Conservation (phyloP, 2,113 vertebrate genomes). For the Sprattus sprattus region DNA sequence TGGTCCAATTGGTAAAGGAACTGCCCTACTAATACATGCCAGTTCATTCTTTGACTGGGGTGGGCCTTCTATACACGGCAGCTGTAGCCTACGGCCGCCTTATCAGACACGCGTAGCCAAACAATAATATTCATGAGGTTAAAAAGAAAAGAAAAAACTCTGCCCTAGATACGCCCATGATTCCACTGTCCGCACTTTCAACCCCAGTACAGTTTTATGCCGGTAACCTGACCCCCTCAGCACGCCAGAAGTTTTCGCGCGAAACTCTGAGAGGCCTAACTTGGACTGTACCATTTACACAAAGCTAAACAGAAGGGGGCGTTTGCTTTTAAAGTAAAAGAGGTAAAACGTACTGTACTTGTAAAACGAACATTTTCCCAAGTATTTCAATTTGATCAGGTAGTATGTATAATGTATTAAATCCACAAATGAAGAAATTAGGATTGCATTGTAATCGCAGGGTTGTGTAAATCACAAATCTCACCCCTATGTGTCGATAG, state of each 20-base stretch:
- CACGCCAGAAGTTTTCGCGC: constrained; percentile 64
- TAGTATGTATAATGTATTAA: neutral
- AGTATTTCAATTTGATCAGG: neutral
- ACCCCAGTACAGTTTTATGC: too few species aligned
- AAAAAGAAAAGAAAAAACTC: too few species aligned
- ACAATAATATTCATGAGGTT: too few species aligned
- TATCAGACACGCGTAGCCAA: too few species aligned
- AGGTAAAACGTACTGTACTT: neutral
- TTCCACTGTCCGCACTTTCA: too few species aligned
- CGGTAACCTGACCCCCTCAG: too few species aligned
- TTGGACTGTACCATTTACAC: constrained; percentile 58
- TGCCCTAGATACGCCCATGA: too few species aligned
- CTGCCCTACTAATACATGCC: too few species aligned
- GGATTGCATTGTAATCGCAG: neutral
- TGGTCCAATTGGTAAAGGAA: too few species aligned
- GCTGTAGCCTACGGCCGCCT: too few species aligned
- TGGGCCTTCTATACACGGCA: too few species aligned
- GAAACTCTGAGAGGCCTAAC: constrained; percentile 43
- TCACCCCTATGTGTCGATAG: neutral
- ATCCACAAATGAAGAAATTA: neutral
- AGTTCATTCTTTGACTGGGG: too few species aligned
- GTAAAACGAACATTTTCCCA: neutral
- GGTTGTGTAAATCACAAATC: neutral
- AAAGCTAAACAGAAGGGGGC: neutral
- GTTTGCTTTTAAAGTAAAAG: neutral